Conservation (phyloP, 2,797 vertebrate genomes). For the Intellagama lesueurii region DNA sequence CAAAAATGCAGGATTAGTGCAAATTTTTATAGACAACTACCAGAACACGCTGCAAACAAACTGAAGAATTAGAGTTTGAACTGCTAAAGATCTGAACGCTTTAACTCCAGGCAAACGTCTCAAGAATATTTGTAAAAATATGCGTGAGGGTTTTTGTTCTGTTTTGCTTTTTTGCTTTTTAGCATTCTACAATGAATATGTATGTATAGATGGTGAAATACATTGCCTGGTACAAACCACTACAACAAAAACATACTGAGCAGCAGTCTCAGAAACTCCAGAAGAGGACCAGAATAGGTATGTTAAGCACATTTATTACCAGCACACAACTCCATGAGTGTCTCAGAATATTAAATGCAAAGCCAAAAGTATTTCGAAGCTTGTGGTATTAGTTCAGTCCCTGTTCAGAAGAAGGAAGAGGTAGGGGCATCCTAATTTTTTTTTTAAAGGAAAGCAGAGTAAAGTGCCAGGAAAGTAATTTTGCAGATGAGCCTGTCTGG, state of each 20-base stretch:
- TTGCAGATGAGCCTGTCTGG: not conserved
- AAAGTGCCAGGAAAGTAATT: not conserved
- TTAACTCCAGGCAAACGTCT: not conserved
- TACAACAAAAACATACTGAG: not conserved
- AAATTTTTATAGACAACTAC: conserved; percentile 6
- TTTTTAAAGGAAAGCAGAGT: not conserved
- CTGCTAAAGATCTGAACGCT: not conserved
- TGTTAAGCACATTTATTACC: too few relatives aligned
- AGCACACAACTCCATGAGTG: too few relatives aligned
- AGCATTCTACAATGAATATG: not conserved
- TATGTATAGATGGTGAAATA: not conserved
- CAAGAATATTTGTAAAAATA: not conserved
- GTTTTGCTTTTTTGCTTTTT: not conserved
- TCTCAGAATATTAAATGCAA: too few relatives aligned
- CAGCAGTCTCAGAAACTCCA: not conserved
- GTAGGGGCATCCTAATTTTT: not conserved
- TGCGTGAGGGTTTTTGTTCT: not conserved
- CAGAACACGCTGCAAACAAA: not conserved
- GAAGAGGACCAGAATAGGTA: not conserved
- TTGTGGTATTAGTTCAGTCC: too few relatives aligned
- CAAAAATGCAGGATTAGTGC: not conserved
- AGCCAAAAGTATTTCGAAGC: too few relatives aligned
- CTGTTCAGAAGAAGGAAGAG: not conserved
- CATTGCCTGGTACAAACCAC: not conserved
- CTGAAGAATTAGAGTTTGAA: not conserved